Evolutionary conservation across 1,140 invertebrate genomes (phyloP).

Genomic region (Trachymyrmex septentrionalis): DNA sequence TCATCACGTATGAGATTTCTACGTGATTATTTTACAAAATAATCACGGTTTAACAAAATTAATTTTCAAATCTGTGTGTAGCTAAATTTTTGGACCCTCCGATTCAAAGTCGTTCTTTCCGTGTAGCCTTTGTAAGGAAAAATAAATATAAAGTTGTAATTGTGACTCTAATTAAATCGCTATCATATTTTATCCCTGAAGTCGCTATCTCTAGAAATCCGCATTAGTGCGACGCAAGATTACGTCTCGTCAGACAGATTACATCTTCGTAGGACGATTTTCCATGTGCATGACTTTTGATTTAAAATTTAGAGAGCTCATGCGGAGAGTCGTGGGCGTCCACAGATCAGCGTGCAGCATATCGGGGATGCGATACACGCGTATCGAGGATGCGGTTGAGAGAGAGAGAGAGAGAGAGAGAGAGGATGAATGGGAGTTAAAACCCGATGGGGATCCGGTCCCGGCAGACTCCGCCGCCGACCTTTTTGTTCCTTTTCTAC

Average conservation of each 20-base stretch:
- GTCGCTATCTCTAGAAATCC: not conserved
- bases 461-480: conserved; percentile 33
- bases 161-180: not conserved
- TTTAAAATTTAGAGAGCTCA: conserved; percentile 36
- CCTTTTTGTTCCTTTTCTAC: conserved; percentile 53
- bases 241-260: conserved; percentile 12
- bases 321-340: not conserved
- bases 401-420: not conserved
- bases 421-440: conserved; percentile 52
- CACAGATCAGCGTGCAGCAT: conserved; percentile 18
- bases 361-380: conserved; percentile 19
- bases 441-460: conserved; percentile 58
- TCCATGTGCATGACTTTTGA: conserved; percentile 16
- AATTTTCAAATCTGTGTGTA: too few relatives aligned
- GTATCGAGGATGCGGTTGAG: not conserved
- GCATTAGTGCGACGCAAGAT: not conserved
- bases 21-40: too few relatives aligned
- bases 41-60: too few relatives aligned
- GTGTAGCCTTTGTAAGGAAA: not conserved
- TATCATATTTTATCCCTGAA: not conserved
- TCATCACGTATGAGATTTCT: too few relatives aligned
- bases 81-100: too few relatives aligned
- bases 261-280: not conserved
- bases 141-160: not conserved
- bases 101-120: too few relatives aligned